A percentile compares a stretch with the other conserved stretches of the same genome.
Evolutionary conservation across 2,888 invertebrate species (phyloP).

Genomic region (Vesta saturnalis): DNA sequence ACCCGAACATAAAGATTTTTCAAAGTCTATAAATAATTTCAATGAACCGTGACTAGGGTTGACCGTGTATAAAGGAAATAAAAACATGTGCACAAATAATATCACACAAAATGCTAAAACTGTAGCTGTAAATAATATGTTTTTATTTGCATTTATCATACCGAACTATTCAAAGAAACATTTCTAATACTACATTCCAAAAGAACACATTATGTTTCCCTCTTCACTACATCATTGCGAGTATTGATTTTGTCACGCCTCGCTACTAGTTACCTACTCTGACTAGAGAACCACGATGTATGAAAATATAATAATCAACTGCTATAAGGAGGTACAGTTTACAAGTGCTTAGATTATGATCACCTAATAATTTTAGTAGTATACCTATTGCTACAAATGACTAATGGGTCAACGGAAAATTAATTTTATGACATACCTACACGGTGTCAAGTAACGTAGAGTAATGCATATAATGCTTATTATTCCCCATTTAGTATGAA

Average conservation of each 20-base stretch:
- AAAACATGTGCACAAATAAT: conserved; percentile 68
- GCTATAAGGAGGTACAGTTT: too few species aligned
- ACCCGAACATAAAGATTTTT: conserved; percentile 65
- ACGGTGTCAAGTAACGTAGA: too few species aligned
- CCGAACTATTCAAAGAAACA: conserved; percentile 20
- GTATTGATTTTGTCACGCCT: conserved; percentile 9
- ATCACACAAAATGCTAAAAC: conserved; percentile 68
- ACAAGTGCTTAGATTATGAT: too few species aligned
- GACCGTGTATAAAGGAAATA: conserved; percentile 67
- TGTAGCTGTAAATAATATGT: conserved; percentile 68
- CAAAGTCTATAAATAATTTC: conserved; percentile 65
- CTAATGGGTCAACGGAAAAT: too few species aligned
- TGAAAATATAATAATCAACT: too few species aligned
- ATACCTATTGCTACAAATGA: too few species aligned
- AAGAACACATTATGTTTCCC: background rate
- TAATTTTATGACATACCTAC: too few species aligned
- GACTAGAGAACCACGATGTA: too few species aligned
- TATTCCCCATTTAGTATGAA: too few species aligned
- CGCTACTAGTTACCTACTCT: background rate
- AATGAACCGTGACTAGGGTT: conserved; percentile 58
- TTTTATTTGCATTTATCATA: conserved; percentile 68
- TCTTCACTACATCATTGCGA: conserved; percentile 8
- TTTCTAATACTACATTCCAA: conserved; percentile 10
- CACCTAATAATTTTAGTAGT: too few species aligned
- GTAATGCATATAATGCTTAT: too few species aligned